Evolutionary conservation across 2,888 invertebrate genomes (phyloP).

Genomic region (Polylopha cassiicola): DNA sequence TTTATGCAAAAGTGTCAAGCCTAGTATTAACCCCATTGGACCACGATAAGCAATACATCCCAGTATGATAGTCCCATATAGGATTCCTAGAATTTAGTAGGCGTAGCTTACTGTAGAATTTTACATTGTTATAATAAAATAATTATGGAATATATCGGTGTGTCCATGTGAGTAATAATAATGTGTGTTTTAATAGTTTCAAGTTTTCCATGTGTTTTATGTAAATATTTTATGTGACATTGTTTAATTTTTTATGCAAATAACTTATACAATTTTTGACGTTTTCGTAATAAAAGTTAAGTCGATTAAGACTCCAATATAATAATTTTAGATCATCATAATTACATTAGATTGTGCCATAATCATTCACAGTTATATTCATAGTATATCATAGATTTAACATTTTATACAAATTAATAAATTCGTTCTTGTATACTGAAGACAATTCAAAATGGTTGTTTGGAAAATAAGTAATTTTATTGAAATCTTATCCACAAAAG

Average conservation of each 20-base stretch:
- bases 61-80: slow-evolving; percentile 61
- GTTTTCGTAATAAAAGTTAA: no score
- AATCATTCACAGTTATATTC: no score
- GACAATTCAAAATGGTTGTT: no score
- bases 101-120: slow-evolving; percentile 67
- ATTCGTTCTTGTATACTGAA: no score
- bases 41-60: slow-evolving; percentile 73
- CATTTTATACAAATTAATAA: no score
- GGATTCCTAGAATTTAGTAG: slow-evolving; percentile 58
- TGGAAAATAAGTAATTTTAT: no score
- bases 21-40: slow-evolving; percentile 67
- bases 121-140: slow-evolving; percentile 48
- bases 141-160: slow-evolving; percentile 34
- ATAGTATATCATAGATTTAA: no score
- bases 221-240: slow-evolving; percentile 20
- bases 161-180: slow-evolving; percentile 37
- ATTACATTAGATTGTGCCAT: slow-evolving; percentile 12
- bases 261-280: no score
- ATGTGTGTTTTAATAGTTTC: slow-evolving; percentile 22
- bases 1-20: slow-evolving; percentile 31
- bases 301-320: no score
- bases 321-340: background rate
- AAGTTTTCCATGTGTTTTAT: slow-evolving; percentile 24
- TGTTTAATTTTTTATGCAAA: no score
- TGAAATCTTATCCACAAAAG: no score